phyloP scores from a whole-genome alignment of 2,797 vertebrate species.

The Ctenochaetus hawaiiensis region DNA sequence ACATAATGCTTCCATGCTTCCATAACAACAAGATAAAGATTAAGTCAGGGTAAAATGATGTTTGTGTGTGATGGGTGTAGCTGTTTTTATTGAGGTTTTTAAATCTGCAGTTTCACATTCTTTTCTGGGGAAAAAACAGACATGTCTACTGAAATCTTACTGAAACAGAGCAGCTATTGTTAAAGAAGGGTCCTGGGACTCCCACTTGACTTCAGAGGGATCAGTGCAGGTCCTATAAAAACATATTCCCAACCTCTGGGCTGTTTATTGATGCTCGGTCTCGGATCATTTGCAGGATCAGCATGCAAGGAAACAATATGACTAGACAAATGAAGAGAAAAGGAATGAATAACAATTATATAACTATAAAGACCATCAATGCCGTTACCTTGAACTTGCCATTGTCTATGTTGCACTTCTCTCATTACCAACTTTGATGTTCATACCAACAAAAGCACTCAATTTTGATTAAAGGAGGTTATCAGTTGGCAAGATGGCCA shows the following conservation, averaged over 20 bases:
- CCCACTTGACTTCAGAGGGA: no score
- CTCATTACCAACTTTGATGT: neutral
- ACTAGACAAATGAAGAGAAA: neutral
- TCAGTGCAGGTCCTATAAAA: neutral
- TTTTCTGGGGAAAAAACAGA: conserved; percentile 3
- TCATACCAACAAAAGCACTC: neutral
- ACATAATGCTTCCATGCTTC: conserved; percentile 42
- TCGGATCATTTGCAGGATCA: neutral
- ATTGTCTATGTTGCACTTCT: neutral
- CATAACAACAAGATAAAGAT: conserved; percentile 28
- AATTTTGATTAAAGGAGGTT: neutral
- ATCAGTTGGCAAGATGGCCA: neutral
- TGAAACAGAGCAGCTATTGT: conserved; percentile 16
- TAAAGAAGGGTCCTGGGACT: no score
- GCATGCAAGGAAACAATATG: neutral
- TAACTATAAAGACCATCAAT: neutral
- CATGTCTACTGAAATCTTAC: neutral
- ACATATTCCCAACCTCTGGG: neutral
- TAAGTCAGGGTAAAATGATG: conserved; percentile 9
- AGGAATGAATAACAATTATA: neutral
- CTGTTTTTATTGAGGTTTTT: conserved; percentile 4
- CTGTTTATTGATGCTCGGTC: neutral
- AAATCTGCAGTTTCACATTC: neutral
- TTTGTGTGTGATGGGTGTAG: conserved; percentile 5
- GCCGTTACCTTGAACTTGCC: neutral